These are phyloP conservation scores for Pyrgus malvae DNA, from an alignment of 2,888 invertebrate genomes.

Conservation along the genomic window DNA sequence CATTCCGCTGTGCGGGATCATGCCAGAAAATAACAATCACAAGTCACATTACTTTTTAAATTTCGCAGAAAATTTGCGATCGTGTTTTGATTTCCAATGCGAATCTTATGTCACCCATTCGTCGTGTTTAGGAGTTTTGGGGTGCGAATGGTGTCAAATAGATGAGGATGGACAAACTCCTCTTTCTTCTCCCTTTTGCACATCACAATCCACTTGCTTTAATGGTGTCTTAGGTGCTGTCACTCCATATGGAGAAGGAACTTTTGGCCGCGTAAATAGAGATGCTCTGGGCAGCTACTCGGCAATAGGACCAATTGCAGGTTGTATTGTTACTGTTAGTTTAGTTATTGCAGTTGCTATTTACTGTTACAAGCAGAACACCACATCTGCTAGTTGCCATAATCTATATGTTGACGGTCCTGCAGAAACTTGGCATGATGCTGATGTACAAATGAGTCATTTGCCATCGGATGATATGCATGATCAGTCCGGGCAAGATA, in stretches of 20 bases:
- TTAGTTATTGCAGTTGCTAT: conserved; percentile 90
- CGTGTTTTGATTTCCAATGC: conserved; percentile 86
- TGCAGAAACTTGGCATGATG: conserved; percentile 77
- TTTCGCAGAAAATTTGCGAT: conserved; percentile 80
- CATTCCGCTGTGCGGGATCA: conserved; percentile 69
- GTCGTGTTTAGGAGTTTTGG: conserved; percentile 88
- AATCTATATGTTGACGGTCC: conserved; percentile 76
- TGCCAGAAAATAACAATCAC: conserved; percentile 72
- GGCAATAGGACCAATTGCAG: conserved; percentile 93
- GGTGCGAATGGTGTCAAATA: conserved; percentile 95
- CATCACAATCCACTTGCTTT: conserved; percentile 90
- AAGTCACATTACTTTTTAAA: conserved; percentile 75
- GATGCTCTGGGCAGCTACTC: conserved; percentile 82
- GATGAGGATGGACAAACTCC: conserved; percentile 88
- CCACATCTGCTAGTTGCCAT: conserved; percentile 73
- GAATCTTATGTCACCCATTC: conserved; percentile 84
- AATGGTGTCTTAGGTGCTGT: conserved; percentile 92
- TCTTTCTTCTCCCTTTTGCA: conserved; percentile 88
- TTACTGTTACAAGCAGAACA: conserved; percentile 91
- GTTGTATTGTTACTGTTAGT: conserved; percentile 91
- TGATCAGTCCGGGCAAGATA: conserved; percentile 85
- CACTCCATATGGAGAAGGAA: conserved; percentile 91
- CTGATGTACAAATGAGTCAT: conserved; percentile 87
- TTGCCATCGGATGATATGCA: conserved; percentile 86
- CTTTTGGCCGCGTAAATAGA: conserved; percentile 73